Conservation (phyloP, 2,113 vertebrate species). For the Hyperopisus bebe region DNA sequence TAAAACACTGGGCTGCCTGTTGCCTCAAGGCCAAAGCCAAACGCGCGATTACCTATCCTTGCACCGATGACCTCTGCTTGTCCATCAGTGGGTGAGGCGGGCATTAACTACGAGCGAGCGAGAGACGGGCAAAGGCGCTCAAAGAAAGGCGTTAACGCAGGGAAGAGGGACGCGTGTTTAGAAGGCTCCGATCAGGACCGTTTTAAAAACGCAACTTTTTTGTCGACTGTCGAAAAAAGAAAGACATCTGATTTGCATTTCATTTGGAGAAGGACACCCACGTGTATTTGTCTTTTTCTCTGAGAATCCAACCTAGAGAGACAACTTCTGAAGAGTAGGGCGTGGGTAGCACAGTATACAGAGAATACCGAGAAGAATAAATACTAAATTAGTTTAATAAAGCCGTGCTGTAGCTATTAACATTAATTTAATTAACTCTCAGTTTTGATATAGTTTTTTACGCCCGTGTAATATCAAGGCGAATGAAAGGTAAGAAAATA, state of each 20-base stretch:
- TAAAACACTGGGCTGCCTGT: not conserved
- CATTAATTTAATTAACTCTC: not conserved
- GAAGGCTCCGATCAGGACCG: not conserved
- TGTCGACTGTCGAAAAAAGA: not conserved
- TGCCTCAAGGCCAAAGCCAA: not conserved
- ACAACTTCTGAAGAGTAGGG: conserved; percentile 15
- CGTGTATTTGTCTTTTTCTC: not conserved
- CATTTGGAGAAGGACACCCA: not conserved
- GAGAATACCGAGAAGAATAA: not conserved
- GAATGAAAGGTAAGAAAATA: conserved; percentile 16
- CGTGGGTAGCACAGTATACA: conserved; percentile 15
- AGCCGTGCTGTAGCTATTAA: not conserved
- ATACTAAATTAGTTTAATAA: not conserved
- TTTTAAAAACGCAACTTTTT: not conserved
- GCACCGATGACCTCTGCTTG: not conserved
- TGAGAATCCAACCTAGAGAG: not conserved
- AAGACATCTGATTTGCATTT: not conserved
- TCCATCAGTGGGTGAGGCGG: conserved; percentile 22
- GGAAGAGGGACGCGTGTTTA: not conserved
- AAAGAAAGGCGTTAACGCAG: not conserved
- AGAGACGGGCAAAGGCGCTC: conserved; percentile 2
- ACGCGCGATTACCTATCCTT: not conserved
- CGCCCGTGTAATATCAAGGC: not conserved
- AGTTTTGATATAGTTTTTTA: not conserved
- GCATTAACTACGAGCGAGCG: conserved; percentile 17